Evolutionary conservation across 2,888 invertebrate species (phyloP), one percentile per base, ranked within the genome.

Genomic region (Andricus curvator): DNA sequence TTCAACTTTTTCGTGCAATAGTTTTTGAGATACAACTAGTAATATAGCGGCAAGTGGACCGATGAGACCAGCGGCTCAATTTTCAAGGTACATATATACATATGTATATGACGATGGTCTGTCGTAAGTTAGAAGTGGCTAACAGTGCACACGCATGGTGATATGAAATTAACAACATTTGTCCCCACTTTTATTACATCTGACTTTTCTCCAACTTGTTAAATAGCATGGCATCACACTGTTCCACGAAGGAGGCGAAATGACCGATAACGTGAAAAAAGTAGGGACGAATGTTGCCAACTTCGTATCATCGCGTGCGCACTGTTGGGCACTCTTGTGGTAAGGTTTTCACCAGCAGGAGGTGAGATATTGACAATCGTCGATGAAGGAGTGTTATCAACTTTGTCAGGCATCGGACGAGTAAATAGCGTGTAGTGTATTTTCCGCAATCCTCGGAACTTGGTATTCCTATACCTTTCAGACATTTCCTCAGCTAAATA

Each of bases 381-480:
- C 2, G 33, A 20, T 9, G 68, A 48, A n/a, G n/a, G 74, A 74
- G 22, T 74, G 74, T 74, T 56, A 33, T 74, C 56, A 56, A 56
- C 13, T 56, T 15, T 70, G n/a, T 33, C 51, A 74, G 37, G 51
- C 51, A 56, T 51, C 70, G 17, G 67, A 44, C 44, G 25, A 22
- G 70, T 29, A 56, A 74, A 74, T 74, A 51, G 33, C 70, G 33
- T 5, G 29, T 5, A 29, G 51, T 20, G 11, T 74, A 51, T 56
- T 29, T 74, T 74, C 56, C 51, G n/a, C 56, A 74, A 74, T 74
- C n/a, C 20, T 51, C 56, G 56, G 70, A 74, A 74, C 29, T 48
- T 51, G 51, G 20, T 56, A 51, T 51, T 33, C 51, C 29, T 29
- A 56, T 20, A 29, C 20, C 51, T n/a, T 74, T 13, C 25, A 29